phyloP scores from a whole-genome alignment of 2,888 invertebrate genomes.

The Trypoxylon attenuatum region DNA sequence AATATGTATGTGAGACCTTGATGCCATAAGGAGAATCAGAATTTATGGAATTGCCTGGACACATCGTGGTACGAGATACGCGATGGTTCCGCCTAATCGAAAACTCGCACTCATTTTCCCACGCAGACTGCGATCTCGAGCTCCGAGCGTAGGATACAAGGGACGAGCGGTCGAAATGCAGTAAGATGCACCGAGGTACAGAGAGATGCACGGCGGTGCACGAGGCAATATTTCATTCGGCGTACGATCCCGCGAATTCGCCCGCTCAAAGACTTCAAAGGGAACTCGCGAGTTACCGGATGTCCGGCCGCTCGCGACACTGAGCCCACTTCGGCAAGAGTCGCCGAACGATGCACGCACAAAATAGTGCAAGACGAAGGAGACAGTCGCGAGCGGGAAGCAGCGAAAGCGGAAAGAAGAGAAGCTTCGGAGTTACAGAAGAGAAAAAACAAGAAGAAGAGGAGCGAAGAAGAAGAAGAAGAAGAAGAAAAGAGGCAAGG shows the following conservation, averaged over 20 bases:
- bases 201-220: conserved; percentile 4
- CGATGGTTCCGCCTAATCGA: too few species aligned
- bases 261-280: conserved; percentile 67
- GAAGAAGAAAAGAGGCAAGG: conserved; percentile 8
- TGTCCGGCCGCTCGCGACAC: conserved; percentile 63
- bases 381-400: not conserved
- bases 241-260: conserved; percentile 63
- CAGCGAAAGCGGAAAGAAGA: conserved; percentile 7
- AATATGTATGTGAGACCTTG: too few species aligned
- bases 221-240: conserved; percentile 70
- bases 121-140: conserved; percentile 13
- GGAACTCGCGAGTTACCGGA: conserved; percentile 59
- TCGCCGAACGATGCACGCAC: not conserved
- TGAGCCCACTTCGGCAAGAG: conserved; percentile 27
- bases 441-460: conserved; percentile 3
- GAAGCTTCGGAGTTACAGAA: conserved; percentile 11
- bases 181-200: not conserved
- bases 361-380: not conserved
- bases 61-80: too few species aligned
- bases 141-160: conserved; percentile 4
- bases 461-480: conserved; percentile 6
- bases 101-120: conserved; percentile 30
- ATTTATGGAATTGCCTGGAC: too few species aligned
- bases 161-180: conserved; percentile 2
- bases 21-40: too few species aligned